Evolutionary conservation across 2,797 vertebrate genomes (phyloP).

Genomic region (Tympanoctomys barrerae): DNA sequence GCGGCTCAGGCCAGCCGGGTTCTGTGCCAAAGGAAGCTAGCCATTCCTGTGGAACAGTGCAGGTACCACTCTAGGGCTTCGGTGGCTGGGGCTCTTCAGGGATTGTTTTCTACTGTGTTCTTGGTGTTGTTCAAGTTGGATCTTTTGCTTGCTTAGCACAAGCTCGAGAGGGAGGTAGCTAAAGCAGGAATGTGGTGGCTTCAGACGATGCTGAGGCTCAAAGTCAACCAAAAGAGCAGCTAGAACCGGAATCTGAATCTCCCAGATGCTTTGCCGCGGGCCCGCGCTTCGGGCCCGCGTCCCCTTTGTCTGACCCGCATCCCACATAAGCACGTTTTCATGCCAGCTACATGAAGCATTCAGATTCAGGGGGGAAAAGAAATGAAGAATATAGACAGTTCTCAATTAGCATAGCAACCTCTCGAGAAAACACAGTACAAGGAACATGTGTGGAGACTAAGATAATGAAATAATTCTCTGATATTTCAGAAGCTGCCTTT

Average conservation of each 20-base stretch:
- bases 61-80: fast-evolving
- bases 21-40: not conserved
- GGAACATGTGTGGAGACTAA: not conserved
- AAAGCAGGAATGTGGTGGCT: not conserved
- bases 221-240: not conserved
- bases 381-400: not conserved
- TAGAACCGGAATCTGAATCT: not conserved
- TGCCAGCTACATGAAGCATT: fast-evolving
- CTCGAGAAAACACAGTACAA: not conserved
- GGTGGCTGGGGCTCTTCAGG: fast-evolving
- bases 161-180: not conserved
- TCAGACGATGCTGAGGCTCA: not conserved
- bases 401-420: not conserved
- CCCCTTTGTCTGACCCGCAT: not conserved
- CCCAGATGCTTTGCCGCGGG: not conserved
- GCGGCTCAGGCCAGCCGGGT: fast-evolving
- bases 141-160: not conserved
- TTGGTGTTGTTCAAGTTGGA: too few species aligned
- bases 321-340: not conserved
- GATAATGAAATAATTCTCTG: not conserved
- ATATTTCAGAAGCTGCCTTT: not conserved
- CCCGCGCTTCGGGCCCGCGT: not conserved
- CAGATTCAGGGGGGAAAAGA: not conserved
- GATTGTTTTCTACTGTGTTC: not conserved
- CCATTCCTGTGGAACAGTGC: fast-evolving